A percentile compares a stretch with the other conserved stretches of the same genome.
These are phyloP conservation scores for Trissolcus basalis DNA, from an alignment of 1,140 invertebrate genomes.

Conservation along the genomic window DNA sequence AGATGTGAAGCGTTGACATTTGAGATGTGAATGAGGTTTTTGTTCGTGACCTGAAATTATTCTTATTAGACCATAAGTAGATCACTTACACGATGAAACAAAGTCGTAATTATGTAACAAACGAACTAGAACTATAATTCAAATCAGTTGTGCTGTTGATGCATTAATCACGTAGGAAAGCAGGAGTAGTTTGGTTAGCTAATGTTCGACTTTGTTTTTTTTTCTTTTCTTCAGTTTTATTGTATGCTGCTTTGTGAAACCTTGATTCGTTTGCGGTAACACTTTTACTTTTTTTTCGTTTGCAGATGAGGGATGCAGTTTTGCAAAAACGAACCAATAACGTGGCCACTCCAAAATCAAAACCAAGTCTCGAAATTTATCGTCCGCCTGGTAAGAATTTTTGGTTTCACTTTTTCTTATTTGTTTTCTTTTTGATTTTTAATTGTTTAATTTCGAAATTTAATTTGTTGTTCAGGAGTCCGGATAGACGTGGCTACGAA, in stretches of 20 bases:
- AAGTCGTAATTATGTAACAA: background rate
- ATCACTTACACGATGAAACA: background rate
- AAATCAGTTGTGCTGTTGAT: background rate
- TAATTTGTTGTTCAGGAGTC: conserved; percentile 63
- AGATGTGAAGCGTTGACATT: background rate
- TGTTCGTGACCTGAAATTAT: background rate
- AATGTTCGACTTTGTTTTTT: too few species aligned
- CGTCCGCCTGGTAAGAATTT: conserved; percentile 86
- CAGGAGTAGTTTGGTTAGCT: too few species aligned
- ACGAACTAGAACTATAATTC: background rate
- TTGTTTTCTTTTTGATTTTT: conserved; percentile 3
- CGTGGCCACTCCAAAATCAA: conserved; percentile 72
- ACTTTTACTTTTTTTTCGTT: conserved; percentile 31
- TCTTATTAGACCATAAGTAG: background rate
- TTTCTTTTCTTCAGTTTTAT: too few species aligned
- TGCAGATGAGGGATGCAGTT: conserved; percentile 74
- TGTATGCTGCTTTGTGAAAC: too few species aligned
- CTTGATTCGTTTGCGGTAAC: background rate
- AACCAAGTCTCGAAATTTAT: conserved; percentile 91
- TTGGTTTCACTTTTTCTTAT: conserved; percentile 2
- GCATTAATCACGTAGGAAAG: too few species aligned
- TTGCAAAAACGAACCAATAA: conserved; percentile 70
- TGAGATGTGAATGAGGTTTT: background rate
- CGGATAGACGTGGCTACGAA: conserved; percentile 70
- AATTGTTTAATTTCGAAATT: conserved; percentile 7